Conservation (phyloP, 64 coral and sea anemone genomes). For the Acropora tenuis region DNA sequence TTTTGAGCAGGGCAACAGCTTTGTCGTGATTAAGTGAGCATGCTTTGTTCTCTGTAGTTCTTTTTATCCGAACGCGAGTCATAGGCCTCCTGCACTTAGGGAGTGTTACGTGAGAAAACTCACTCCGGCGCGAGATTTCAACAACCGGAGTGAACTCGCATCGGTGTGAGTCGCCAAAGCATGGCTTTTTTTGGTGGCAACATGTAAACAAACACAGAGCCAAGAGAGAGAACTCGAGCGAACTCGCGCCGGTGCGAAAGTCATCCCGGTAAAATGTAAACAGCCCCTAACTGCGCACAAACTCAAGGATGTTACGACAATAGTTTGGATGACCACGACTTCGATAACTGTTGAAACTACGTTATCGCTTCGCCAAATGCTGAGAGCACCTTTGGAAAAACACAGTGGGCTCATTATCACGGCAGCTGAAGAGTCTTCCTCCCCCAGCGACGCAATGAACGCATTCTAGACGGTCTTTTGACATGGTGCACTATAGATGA, state of each 20-base stretch:
- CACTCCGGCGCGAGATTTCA: too few relatives aligned
- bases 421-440: constrained; percentile 61
- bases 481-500: constrained; percentile 38
- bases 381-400: constrained; percentile 44
- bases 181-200: too few relatives aligned
- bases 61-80: not conserved
- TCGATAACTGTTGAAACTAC: constrained; percentile 18
- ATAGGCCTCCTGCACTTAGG: too few relatives aligned
- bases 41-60: constrained; percentile 1
- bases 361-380: constrained; percentile 57
- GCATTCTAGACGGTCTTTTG: constrained; percentile 62
- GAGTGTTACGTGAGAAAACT: too few relatives aligned
- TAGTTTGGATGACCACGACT: constrained; percentile 53
- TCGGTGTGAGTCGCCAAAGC: too few relatives aligned
- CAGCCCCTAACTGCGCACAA: constrained; percentile 31
- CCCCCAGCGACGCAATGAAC: constrained; percentile 57
- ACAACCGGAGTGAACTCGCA: too few relatives aligned
- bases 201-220: too few relatives aligned
- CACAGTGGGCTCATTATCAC: constrained; percentile 70
- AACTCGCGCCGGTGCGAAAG: too few relatives aligned
- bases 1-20: constrained; percentile 38
- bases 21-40: not conserved
- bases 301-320: constrained; percentile 65
- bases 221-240: too few relatives aligned
- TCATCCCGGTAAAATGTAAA: too few relatives aligned